A percentile compares a stretch with the other conserved stretches of the same genome.
Evolutionary conservation across 2,113 vertebrate genomes (phyloP).

Genomic region (Arvicanthis niloticus): DNA sequence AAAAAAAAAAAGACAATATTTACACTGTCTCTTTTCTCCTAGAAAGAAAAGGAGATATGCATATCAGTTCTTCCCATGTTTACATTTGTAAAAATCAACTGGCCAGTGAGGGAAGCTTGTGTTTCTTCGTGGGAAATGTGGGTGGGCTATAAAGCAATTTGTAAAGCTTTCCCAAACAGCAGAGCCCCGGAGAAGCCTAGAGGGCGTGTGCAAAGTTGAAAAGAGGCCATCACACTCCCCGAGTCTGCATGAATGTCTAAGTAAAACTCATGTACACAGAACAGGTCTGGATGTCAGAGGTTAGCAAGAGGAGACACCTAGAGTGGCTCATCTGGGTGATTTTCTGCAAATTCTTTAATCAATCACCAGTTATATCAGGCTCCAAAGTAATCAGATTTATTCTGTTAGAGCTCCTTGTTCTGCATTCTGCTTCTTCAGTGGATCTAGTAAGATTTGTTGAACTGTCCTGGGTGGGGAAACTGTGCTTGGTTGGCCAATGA

Average conservation of each 20-base stretch:
- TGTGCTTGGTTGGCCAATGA: not conserved
- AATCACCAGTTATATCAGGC: not conserved
- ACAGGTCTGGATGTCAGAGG: not conserved
- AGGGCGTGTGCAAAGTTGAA: not conserved
- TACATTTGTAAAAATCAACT: not conserved
- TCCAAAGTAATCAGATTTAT: not conserved
- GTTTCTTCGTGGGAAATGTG: not conserved
- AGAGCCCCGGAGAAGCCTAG: not conserved
- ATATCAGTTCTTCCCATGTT: not conserved
- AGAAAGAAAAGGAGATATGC: not conserved
- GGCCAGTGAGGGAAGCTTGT: not conserved
- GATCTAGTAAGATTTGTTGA: not conserved
- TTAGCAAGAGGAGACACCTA: not conserved
- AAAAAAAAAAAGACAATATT: not conserved
- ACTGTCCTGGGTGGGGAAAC: not conserved
- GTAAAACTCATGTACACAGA: not conserved
- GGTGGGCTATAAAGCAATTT: not conserved
- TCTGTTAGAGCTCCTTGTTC: not conserved
- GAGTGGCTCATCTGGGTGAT: not conserved
- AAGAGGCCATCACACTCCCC: not conserved
- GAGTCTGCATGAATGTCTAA: not conserved
- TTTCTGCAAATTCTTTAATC: not conserved
- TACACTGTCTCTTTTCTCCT: not conserved
- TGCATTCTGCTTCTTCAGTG: not conserved
- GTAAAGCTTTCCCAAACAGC: not conserved